Conservation (phyloP, 1,140 invertebrate species). For the Eriosoma lanigerum region DNA sequence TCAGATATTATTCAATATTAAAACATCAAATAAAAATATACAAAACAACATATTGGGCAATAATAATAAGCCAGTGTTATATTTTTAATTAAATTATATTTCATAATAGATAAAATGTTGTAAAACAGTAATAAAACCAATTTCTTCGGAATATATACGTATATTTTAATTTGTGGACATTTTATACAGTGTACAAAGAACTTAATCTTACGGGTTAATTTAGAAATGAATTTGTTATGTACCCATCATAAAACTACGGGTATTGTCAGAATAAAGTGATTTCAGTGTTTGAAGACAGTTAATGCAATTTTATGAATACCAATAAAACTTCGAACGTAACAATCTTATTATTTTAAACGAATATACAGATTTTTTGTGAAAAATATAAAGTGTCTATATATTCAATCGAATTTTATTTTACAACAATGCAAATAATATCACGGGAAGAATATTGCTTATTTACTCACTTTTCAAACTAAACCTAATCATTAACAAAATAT, state of each 20-base stretch:
- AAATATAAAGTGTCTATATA: no score
- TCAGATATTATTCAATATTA: no score
- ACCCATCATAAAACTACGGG: not conserved
- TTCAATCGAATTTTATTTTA: no score
- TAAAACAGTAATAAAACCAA: not conserved
- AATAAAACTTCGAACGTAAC: not conserved
- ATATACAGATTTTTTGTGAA: not conserved
- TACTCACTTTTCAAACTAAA: no score
- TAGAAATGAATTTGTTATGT: not conserved
- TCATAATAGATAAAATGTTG: not conserved
- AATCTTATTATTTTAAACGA: not conserved
- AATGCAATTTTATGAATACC: not conserved
- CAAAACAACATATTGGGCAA: no score
- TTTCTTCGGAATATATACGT: not conserved
- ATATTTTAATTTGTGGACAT: not conserved
- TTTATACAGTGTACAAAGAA: not conserved
- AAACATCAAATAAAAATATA: no score
- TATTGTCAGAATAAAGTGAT: not conserved
- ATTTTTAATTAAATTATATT: not conserved
- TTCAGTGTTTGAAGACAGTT: not conserved
- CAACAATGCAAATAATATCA: no score
- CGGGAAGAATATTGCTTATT: no score
- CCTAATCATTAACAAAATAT: no score
- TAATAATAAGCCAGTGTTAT: no score
- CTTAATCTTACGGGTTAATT: conserved; percentile 3